Evolutionary conservation across 2,797 vertebrate species (phyloP), one percentile per base, ranked within the genome.

Genomic region (Characodon lateralis): DNA sequence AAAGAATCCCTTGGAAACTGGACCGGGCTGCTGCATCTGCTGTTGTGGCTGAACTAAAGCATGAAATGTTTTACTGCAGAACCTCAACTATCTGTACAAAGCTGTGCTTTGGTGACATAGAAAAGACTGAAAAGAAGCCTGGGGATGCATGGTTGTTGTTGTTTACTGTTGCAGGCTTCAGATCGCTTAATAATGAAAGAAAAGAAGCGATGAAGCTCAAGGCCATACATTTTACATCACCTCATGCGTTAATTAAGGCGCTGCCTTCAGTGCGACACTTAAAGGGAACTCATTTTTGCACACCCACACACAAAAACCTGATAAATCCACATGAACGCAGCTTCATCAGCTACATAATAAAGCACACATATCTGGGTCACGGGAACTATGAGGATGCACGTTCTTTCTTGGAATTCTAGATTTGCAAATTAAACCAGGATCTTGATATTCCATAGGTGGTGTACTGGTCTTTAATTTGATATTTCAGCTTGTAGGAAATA

Each of bases 351-450:
- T 72, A 86, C 87, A 89, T 93, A 89, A 90, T 87, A 89, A 88
- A 89, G 85, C 81, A 76, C 87, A 88, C 87, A 88, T 85, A 92
- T 93, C 87, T 94, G 89, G 93, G 91, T 93, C 91, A 91, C 86
- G 71, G 77, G 72, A 91, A 73, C 81, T 74, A 73, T 18, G 74
- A 75, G 85, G 71, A 59, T 68, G 71, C 65, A 41, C 80, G 59
- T 83, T 77, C 87, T 91, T 92, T 93, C 58, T 31, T 14, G 26
- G 72, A 77, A 82, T 81, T 74, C 77, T 65, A 65, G 79, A 59
- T 78, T 84, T 90, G 79, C 81, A 74, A 83, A 71, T 87, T 72
- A 72, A 39, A 83, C 70, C 74, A 28, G 66, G 72, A 87, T 86
- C 77, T 31, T 63, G 16, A 76, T 87, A 31, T 82, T 85, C 80